These are phyloP conservation scores for Cyprinodon variegatus DNA, from an alignment of 2,113 vertebrate genomes.

Conservation along the genomic window DNA sequence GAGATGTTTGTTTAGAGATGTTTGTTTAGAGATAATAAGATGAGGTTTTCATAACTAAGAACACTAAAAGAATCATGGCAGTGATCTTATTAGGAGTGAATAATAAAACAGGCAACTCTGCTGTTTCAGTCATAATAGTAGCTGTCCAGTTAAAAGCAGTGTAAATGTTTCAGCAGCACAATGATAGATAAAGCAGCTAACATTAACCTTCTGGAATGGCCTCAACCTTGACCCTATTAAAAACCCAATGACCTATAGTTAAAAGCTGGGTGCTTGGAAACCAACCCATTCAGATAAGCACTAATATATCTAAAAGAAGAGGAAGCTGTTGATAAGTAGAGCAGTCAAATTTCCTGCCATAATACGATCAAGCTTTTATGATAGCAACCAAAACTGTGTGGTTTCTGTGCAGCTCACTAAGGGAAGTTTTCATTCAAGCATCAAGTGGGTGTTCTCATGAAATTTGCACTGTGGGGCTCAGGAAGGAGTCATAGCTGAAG, in stretches of 20 bases:
- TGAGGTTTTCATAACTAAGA: too few relatives aligned
- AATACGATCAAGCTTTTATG: not conserved
- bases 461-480: too few relatives aligned
- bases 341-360: not conserved
- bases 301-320: not conserved
- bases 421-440: too few relatives aligned
- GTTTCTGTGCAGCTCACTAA: not conserved
- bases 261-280: not conserved
- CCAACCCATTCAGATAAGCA: not conserved
- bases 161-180: not conserved
- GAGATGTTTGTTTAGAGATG: too few relatives aligned
- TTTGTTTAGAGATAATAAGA: too few relatives aligned
- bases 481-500: too few relatives aligned
- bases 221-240: not conserved
- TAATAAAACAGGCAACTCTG: too few relatives aligned
- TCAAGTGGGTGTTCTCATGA: too few relatives aligned
- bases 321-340: not conserved
- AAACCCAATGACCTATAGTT: not conserved
- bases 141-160: too few relatives aligned
- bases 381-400: not conserved
- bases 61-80: too few relatives aligned
- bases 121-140: too few relatives aligned
- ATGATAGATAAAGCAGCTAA: not conserved
- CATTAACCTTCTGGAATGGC: not conserved
- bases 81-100: too few relatives aligned